A percentile compares a stretch with the other conserved stretches of the same genome.
Conservation (phyloP, 2,888 invertebrate genomes). For the Galerucella calmariensis region DNA sequence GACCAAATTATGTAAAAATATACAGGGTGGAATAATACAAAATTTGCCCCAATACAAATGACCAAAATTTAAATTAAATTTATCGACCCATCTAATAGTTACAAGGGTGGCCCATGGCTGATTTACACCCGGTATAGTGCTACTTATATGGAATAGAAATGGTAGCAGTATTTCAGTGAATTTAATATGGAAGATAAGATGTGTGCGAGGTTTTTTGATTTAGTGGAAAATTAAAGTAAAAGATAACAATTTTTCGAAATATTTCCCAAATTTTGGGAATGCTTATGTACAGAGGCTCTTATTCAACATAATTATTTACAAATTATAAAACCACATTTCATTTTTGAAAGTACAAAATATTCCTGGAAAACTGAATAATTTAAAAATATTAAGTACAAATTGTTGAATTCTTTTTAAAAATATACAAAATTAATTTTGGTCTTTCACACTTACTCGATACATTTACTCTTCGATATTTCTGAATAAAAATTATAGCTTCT, state of each 20-base stretch:
- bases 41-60: too few species aligned
- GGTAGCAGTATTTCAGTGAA: neutral
- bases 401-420: constrained; percentile 40
- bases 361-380: constrained; percentile 31
- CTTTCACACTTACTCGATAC: constrained; percentile 45
- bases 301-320: constrained; percentile 48
- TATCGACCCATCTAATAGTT: neutral
- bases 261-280: constrained; percentile 39
- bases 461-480: constrained; percentile 43
- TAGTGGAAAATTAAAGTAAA: constrained; percentile 19
- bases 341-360: constrained; percentile 32
- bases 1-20: too few species aligned
- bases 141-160: too few species aligned
- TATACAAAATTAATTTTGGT: constrained; percentile 47
- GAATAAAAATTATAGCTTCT: constrained; percentile 40
- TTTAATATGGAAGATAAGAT: neutral
- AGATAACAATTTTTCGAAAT: constrained; percentile 34
- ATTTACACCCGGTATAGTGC: too few species aligned
- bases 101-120: neutral
- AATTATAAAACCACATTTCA: constrained; percentile 50
- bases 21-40: too few species aligned
- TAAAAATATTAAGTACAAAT: constrained; percentile 41
- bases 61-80: too few species aligned
- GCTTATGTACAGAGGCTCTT: constrained; percentile 53
- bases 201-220: constrained; percentile 9